Conservation (phyloP, 1,140 invertebrate genomes). For the Hirudo medicinalis region DNA sequence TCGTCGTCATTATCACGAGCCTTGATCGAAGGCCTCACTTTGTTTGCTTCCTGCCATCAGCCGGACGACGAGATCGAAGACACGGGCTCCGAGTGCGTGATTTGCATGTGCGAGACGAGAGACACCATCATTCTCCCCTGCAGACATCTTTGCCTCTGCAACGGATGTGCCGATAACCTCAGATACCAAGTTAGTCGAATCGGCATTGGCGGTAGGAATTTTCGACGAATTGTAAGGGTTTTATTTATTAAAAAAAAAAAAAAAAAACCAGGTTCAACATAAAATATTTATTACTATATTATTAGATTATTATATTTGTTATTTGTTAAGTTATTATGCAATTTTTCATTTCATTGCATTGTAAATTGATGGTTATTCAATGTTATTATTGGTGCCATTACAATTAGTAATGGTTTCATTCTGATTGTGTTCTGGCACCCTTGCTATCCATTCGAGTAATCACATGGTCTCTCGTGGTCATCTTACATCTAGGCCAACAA, state of each 20-base stretch:
- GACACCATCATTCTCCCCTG: slow-evolving; percentile 97
- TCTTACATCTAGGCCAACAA: slow-evolving; percentile 66
- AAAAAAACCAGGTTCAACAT: no score
- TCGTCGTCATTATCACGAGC: no score
- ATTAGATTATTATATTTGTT: no score
- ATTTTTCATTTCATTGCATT: no score
- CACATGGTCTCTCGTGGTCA: not conserved
- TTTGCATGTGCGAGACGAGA: slow-evolving; percentile 93
- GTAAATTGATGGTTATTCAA: no score
- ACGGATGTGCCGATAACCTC: slow-evolving; percentile 88
- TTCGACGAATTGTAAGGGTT: not conserved
- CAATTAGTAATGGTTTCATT: no score
- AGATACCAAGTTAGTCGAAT: slow-evolving; percentile 54
- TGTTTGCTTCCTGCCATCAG: not conserved
- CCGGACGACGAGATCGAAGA: slow-evolving; percentile 52
- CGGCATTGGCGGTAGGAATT: not conserved
- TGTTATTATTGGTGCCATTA: no score
- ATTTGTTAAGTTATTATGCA: no score
- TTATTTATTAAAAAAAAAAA: not conserved
- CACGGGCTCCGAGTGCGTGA: slow-evolving; percentile 93
- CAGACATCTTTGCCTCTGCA: slow-evolving; percentile 90
- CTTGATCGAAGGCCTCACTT: no score
- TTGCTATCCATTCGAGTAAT: not conserved
- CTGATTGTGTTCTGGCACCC: no score
- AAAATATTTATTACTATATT: no score